Percentiles rank a stretch among this genome's conserved stretches.
Evolutionary conservation across 1,140 invertebrate species (phyloP).

Genomic region (Sinonovacula constricta): DNA sequence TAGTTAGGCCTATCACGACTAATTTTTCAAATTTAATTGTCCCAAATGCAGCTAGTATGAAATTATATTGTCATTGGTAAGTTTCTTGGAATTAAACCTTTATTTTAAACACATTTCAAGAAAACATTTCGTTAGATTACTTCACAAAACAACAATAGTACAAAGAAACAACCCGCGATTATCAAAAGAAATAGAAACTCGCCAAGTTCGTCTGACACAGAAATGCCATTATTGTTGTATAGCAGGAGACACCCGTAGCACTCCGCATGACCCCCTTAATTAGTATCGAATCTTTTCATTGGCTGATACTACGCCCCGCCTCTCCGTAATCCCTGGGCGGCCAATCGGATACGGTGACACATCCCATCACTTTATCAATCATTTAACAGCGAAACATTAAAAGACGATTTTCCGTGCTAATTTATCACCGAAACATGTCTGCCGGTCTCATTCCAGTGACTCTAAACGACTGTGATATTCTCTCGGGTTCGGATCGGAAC

Average conservation of each 20-base stretch:
- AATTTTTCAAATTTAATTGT: too few relatives aligned
- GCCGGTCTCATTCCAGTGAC: slow-evolving; percentile 34
- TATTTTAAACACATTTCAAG: too few relatives aligned
- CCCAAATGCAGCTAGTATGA: too few relatives aligned
- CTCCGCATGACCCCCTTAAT: not conserved
- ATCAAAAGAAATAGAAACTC: too few relatives aligned
- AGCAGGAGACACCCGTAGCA: not conserved
- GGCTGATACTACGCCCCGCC: slow-evolving; percentile 39
- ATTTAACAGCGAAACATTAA: slow-evolving; percentile 52
- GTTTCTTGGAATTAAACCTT: too few relatives aligned
- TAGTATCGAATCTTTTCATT: not conserved
- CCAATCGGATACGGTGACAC: slow-evolving; percentile 46
- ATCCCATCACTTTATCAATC: slow-evolving; percentile 54
- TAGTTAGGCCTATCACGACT: too few relatives aligned
- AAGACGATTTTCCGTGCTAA: slow-evolving; percentile 47
- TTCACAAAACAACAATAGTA: too few relatives aligned
- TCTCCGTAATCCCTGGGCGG: slow-evolving; percentile 35
- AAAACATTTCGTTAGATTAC: too few relatives aligned
- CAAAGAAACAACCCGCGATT: too few relatives aligned
- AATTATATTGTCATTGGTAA: too few relatives aligned
- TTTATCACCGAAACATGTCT: slow-evolving; percentile 40
- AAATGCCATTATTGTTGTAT: too few relatives aligned
- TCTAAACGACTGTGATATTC: slow-evolving; percentile 49
- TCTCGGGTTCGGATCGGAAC: not conserved
- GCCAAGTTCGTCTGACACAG: too few relatives aligned